Evolutionary conservation across 64 coral and sea anemone species (phyloP).

Genomic region (Pocillopora damicornis): DNA sequence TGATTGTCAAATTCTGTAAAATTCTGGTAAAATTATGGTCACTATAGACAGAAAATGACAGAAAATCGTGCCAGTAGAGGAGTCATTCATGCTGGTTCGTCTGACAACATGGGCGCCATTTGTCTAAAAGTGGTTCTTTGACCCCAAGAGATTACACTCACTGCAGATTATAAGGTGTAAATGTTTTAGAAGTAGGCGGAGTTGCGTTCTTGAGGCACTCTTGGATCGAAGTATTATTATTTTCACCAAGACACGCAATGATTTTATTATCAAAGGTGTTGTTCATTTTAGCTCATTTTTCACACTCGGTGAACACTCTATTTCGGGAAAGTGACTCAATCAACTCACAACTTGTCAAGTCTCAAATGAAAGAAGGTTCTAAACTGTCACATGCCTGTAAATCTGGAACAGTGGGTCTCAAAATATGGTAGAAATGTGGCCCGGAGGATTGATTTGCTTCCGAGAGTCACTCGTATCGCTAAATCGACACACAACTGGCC

Average conservation of each 20-base stretch:
- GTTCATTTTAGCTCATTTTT: neutral
- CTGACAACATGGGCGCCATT: slow-evolving; percentile 40
- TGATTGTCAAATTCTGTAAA: neutral
- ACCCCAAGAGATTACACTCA: slow-evolving; percentile 30
- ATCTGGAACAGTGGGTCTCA: neutral
- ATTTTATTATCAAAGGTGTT: neutral
- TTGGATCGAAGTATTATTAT: slow-evolving; percentile 15
- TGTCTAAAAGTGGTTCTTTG: slow-evolving; percentile 20
- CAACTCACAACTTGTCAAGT: neutral
- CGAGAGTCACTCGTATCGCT: neutral
- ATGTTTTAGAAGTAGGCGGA: slow-evolving; percentile 36
- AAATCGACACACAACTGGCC: neutral
- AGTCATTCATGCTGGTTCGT: slow-evolving; percentile 33
- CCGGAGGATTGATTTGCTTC: neutral
- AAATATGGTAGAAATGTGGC: slow-evolving; percentile 3
- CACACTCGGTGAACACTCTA: neutral
- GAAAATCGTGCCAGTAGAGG: neutral
- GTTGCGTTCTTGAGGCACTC: slow-evolving; percentile 15
- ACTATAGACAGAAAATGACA: neutral
- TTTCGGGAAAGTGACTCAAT: neutral
- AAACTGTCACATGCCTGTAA: neutral
- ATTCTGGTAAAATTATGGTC: neutral
- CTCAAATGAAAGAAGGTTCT: neutral
- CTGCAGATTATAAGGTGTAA: slow-evolving; percentile 32
- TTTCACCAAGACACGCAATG: slow-evolving; percentile 23